Percentiles rank a stretch among this genome's conserved stretches.
Conservation (phyloP, 2,888 invertebrate species). For the Netelia fuscicornis region DNA sequence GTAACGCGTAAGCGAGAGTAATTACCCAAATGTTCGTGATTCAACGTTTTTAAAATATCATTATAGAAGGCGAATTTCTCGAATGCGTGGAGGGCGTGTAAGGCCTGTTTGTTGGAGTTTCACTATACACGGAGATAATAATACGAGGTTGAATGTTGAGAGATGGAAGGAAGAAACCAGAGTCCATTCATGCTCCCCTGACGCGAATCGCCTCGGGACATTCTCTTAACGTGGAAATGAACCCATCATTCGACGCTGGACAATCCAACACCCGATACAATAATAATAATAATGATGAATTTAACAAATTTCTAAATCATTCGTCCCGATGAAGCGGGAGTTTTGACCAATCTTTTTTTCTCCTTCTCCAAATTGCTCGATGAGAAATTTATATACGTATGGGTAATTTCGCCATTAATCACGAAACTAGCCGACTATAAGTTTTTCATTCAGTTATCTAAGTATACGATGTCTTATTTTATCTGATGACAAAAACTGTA, state of each 20-base stretch:
- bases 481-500: no score
- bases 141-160: slow-evolving; percentile 14
- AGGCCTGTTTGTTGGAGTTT: slow-evolving; percentile 3
- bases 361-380: slow-evolving; percentile 28
- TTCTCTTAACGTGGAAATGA: slow-evolving; percentile 56
- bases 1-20: slow-evolving; percentile 10
- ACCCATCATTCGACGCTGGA: slow-evolving; percentile 59
- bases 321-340: slow-evolving; percentile 27
- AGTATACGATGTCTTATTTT: no score
- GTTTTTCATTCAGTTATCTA: no score
- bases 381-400: slow-evolving; percentile 30
- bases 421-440: no score
- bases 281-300: slow-evolving; percentile 1
- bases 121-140: slow-evolving; percentile 18
- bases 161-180: slow-evolving; percentile 7
- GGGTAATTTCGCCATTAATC: no score
- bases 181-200: slow-evolving; percentile 29
- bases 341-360: slow-evolving; percentile 3
- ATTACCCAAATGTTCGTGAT: slow-evolving; percentile 52
- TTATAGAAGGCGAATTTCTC: slow-evolving; percentile 32
- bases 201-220: slow-evolving; percentile 39
- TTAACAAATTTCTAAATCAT: background rate
- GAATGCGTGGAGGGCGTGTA: background rate
- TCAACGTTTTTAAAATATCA: slow-evolving; percentile 58
- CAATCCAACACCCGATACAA: slow-evolving; percentile 27